A percentile compares a stretch with the other conserved stretches of the same genome.
phyloP scores from a whole-genome alignment of 2,888 invertebrate genomes.

The Macaria notata region DNA sequence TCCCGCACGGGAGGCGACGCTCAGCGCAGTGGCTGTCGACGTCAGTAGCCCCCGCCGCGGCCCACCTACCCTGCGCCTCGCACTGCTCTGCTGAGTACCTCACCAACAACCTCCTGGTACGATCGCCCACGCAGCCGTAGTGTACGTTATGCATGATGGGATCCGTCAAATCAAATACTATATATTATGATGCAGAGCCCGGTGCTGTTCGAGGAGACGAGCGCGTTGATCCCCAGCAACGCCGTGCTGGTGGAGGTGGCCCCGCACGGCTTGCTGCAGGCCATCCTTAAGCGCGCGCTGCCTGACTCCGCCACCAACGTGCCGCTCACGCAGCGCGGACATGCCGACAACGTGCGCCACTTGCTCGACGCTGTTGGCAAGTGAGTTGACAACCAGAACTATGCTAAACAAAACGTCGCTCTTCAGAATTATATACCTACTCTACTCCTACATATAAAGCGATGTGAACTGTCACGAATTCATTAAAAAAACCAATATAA shows the following conservation, averaged over 20 bases:
- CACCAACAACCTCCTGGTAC: conserved; percentile 88
- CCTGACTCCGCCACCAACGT: conserved; percentile 84
- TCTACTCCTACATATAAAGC: too few relatives aligned
- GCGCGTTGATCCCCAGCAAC: conserved; percentile 87
- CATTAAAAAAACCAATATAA: too few relatives aligned
- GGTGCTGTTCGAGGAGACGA: conserved; percentile 91
- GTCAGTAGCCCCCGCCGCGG: conserved; percentile 75
- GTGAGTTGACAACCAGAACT: conserved; percentile 53
- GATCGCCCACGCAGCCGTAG: neutral
- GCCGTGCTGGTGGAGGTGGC: conserved; percentile 94
- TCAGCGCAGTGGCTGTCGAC: conserved; percentile 91
- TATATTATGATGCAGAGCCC: conserved; percentile 62
- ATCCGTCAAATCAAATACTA: neutral
- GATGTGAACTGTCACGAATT: too few relatives aligned
- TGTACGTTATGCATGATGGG: too few relatives aligned
- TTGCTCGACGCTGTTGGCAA: conserved; percentile 84
- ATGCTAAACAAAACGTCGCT: too few relatives aligned
- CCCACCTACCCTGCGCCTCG: conserved; percentile 44
- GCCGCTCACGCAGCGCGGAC: conserved; percentile 87
- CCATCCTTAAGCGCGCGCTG: conserved; percentile 91
- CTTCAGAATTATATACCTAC: too few relatives aligned
- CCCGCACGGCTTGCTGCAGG: conserved; percentile 94
- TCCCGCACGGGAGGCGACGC: conserved; percentile 82
- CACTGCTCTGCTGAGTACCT: conserved; percentile 92
- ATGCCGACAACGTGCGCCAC: conserved; percentile 81